Evolutionary conservation across 1,140 invertebrate species (phyloP), one percentile per base, ranked within the genome.

Genomic region (Saccostrea cuccullata): DNA sequence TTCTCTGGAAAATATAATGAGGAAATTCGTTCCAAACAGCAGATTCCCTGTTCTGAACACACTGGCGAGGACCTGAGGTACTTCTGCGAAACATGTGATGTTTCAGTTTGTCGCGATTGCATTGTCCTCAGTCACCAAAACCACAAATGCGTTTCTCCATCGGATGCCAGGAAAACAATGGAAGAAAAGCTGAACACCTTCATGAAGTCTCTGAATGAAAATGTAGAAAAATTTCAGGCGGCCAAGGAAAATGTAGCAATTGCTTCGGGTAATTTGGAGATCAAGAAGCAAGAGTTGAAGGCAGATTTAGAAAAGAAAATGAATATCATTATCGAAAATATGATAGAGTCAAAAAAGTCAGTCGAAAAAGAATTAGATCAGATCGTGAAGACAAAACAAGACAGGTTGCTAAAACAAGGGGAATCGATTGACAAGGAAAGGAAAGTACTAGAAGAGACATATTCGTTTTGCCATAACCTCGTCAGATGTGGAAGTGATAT

Each of bases 81-180:
- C 23, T 83, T 83, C 23, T 40, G 82, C 40, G 82, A 83, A 55
- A 83, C 82, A 13, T 83, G 82, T 83, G 55, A 83, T 23, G 40
- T 83, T 23, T 36, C 82, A 5, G 40, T 83, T 11, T 83, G 82
- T 23, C 82, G 82, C 12, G 82, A 83, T 30, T 83, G 82, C 82
- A 56, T 83, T 20, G 55, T 83, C 15, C 82, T 83, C 3, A 13
- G 82, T 47, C 82, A 83, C 17, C 82, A 83, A 30, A 56, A 56
- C 23, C 82, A 83, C 17, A 56, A 83, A n/a, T 55, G 26, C 40
- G 2, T 83, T 20, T 30, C 40, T n/a, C 82, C 82, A 83, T 55
- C 82, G n/a, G 23, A 83, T 47, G 82, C 82, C 13, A 83, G 17
- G 17, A 56, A 83, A 30, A 40, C 13, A n/a, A 47, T 47, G 8